These are phyloP conservation scores for Apteryx owenii DNA, from an alignment of 2,113 vertebrate genomes.

Conservation along the genomic window DNA sequence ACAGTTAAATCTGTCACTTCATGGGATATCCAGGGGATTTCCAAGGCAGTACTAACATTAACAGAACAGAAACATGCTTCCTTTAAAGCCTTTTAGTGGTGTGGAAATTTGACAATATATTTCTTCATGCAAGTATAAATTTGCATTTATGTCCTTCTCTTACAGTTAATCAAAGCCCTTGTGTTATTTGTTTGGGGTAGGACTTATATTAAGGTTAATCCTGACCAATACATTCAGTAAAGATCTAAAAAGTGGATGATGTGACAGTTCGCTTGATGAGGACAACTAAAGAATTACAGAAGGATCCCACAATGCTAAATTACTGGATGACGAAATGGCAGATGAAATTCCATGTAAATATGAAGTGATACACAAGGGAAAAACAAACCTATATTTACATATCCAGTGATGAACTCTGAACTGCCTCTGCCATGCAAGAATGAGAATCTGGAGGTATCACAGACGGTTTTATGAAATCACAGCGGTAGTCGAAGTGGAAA, in stretches of 20 bases:
- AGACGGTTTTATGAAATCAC: not conserved
- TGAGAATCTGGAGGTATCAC: not conserved
- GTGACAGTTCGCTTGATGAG: not conserved
- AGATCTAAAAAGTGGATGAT: not conserved
- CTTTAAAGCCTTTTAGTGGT: not conserved
- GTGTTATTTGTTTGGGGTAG: not conserved
- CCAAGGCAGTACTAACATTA: not conserved
- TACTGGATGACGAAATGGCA: not conserved
- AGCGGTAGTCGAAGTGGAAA: not conserved
- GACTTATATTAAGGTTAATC: not conserved
- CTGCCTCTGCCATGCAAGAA: not conserved
- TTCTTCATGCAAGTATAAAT: not conserved
- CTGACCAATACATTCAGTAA: not conserved
- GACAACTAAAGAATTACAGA: not conserved
- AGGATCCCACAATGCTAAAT: not conserved
- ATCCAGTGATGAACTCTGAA: not conserved
- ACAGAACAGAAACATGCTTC: not conserved
- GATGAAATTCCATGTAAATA: not conserved
- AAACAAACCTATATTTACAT: not conserved
- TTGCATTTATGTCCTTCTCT: not conserved
- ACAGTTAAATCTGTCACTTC: not conserved
- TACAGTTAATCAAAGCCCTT: not conserved
- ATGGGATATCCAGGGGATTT: not conserved
- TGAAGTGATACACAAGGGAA: not conserved
- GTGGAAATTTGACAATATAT: not conserved